Conservation (phyloP, 2,113 vertebrate genomes). For the Scomber japonicus region DNA sequence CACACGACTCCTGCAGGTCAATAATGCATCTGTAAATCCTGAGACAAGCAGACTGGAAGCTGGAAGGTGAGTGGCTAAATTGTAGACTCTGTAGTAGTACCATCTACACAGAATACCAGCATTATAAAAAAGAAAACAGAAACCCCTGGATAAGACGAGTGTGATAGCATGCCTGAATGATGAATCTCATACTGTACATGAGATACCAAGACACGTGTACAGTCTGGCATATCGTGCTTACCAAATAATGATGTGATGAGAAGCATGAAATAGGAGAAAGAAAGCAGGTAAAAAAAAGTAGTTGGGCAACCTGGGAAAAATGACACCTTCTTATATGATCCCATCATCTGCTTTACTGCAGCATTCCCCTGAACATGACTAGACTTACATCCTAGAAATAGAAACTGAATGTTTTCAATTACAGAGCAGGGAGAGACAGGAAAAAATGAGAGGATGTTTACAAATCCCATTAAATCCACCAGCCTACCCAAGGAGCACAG, state of each 20-base stretch:
- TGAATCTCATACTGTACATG: constrained; percentile 4
- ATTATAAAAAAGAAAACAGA: background rate
- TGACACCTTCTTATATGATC: constrained; percentile 1
- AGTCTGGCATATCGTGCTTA: background rate
- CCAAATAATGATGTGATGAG: background rate
- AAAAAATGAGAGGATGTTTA: constrained; percentile 82
- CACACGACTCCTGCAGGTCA: constrained; percentile 31
- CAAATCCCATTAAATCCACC: constrained; percentile 77
- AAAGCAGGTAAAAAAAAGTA: background rate
- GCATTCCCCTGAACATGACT: constrained; percentile 34
- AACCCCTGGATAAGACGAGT: background rate
- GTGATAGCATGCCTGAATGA: background rate
- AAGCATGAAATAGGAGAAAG: background rate
- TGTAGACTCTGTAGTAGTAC: background rate
- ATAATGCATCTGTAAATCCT: constrained; percentile 54
- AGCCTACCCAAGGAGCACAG: constrained; percentile 62
- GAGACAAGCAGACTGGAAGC: constrained; percentile 18
- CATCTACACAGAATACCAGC: background rate
- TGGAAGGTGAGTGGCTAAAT: constrained; percentile 7
- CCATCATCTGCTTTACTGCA: constrained; percentile 36
- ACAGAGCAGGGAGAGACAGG: constrained; percentile 66
- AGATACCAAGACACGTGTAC: background rate
- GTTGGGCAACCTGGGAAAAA: background rate
- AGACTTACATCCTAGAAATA: constrained; percentile 42
- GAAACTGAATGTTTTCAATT: constrained; percentile 76